Conservation (phyloP, 2,797 vertebrate genomes). For the Chloroceryle inda region DNA sequence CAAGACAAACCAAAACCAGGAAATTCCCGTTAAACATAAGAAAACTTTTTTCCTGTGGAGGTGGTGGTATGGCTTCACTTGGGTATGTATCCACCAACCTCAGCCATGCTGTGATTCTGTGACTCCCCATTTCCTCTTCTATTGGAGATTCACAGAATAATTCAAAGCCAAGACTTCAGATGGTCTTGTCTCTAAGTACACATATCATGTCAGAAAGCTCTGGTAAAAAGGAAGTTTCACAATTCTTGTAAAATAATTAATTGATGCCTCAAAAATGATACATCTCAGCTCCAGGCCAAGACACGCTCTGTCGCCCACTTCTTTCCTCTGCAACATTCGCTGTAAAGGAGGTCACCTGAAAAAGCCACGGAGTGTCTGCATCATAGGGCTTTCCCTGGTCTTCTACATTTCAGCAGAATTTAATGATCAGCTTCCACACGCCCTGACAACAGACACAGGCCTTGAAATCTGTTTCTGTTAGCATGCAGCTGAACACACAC, state of each 20-base stretch:
- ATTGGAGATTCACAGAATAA: not conserved
- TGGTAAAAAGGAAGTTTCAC: not conserved
- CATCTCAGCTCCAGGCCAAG: not conserved
- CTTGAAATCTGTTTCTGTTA: not conserved
- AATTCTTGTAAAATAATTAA: not conserved
- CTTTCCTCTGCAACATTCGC: not conserved
- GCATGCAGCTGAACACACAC: not conserved
- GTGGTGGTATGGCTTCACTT: not conserved
- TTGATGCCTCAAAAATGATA: not conserved
- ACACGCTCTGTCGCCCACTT: not conserved
- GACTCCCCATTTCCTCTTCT: not conserved
- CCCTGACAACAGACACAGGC: not conserved
- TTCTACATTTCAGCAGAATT: not conserved
- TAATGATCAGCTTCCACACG: not conserved
- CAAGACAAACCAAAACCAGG: not conserved
- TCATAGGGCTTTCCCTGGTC: not conserved
- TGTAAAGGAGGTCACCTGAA: not conserved
- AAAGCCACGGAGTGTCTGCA: not conserved
- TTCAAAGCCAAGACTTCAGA: not conserved
- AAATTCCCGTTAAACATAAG: not conserved
- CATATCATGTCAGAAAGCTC: not conserved
- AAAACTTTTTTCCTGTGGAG: fast-evolving
- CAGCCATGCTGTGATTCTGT: fast-evolving
- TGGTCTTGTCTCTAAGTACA: not conserved
- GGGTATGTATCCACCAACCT: not conserved